Base-by-base conservation (phyloP, 2,113 vertebrate species). In the Pipa parva region DNA sequence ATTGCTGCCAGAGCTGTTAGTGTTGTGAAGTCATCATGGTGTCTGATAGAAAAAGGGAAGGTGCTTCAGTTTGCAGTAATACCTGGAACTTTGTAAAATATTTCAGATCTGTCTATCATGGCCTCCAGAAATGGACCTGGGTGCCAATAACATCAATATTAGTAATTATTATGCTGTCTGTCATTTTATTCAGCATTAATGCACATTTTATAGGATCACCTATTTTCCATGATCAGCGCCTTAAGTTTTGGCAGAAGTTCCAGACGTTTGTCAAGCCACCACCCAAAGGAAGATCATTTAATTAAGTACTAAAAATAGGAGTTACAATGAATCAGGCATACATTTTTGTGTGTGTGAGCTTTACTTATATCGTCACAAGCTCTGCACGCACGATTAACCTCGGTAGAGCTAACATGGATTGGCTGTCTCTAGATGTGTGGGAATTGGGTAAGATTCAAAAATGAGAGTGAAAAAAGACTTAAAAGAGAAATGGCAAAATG, bases 341-440 rank as follows among this genome's bases (percentile, higher is more conserved):
- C 36, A 56, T 29, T 31, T 46, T 5, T 49, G 33, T 58, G 28
- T 49, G 29, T 36, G 55, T 58, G 55, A 58, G 12, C 20, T 58
- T 36, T 36, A 42, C 21, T 9, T n/a, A 59, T 52, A 39, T 52
- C 29, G 51, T 68, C 55, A 49, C 11, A 22, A 15, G 45, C 27
- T 68, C 56, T 42, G 36, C 46, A 20, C 24, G 2, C 31, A 42
- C 59, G 46, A 60, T 69, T 60, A 37, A 22, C 18, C 27, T 21
- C 48, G 20, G 22, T 11, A 26, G 29, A 51, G 56, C 46, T 46
- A 69, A 21, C 56, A 42, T 18, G 51, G 18, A 52, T 69, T 69
- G 65, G 65, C 65, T 69, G 56, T 52, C 65, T 69, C 25, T 33
- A 29, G 31, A 54, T 24, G 58, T 70, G 48, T 70, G 57, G 66